Evolutionary conservation across 1,140 invertebrate genomes (phyloP), one percentile per base, ranked within the genome.

Genomic region (Berghia stephanieae): DNA sequence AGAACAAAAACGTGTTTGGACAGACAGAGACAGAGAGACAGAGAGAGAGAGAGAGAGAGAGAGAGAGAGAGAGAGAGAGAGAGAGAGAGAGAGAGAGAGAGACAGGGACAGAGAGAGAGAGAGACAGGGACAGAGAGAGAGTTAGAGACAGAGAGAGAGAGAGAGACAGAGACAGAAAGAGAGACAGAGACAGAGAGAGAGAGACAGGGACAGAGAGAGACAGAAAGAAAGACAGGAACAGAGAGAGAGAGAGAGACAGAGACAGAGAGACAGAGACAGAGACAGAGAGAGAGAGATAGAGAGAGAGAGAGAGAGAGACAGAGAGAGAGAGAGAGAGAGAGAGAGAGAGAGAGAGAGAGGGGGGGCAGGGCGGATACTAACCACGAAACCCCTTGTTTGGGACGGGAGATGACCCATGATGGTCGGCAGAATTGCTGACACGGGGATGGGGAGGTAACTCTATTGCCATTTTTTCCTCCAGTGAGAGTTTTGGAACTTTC

Each of bases 391-490:
- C 73, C 55, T 66, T 24, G 73, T 43, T n/a, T 44, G 36, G 55
- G 52, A 18, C 0, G 52, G 72, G 13, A 21, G 66, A 38, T 57
- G 24, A 21, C 34, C 38, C 31, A 68, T 8, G 38, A 36, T 5
- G 67, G 55, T 13, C 55, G 63, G 27, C 69, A n/a, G n/a, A n/a
- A n/a, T 46, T 70, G 43, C 31, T 3, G 3, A 10, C 36, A 31
- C 8, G 13, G 18, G 57, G 75, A 38, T 71, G 77, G 46, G 69
- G 72, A 10, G 85, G 82, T 6, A 80, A 80, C 74, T 84, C 84
- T 34, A 88, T 66, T 80, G 84, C 84, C 57, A 88, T 77, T 27
- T 82, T 77, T 31, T 86, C 82, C 67, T 88, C 85, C 0, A 87
- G 77, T 67, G 77, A 80, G n/a, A 85, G 44, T 66, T 83, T 83